A percentile compares a stretch with the other conserved stretches of the same genome.
These are phyloP conservation scores for Serilophus lunatus DNA, from an alignment of 2,113 vertebrate genomes.

Conservation along the genomic window DNA sequence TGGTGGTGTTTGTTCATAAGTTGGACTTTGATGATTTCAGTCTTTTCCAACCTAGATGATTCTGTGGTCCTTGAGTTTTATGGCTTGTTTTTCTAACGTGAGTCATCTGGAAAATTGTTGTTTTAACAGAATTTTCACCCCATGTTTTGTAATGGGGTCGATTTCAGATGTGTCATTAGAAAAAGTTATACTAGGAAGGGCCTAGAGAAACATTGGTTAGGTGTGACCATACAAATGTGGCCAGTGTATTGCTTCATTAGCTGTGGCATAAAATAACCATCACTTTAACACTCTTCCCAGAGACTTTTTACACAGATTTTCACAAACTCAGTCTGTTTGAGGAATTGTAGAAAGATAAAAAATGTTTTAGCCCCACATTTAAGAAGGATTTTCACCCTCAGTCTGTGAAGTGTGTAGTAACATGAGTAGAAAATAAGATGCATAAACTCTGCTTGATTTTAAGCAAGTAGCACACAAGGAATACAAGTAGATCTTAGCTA, in stretches of 20 bases:
- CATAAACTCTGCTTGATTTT: neutral
- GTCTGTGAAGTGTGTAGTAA: neutral
- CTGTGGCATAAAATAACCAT: neutral
- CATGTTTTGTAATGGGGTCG: neutral
- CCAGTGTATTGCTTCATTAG: neutral
- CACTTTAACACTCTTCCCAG: neutral
- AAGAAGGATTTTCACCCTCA: neutral
- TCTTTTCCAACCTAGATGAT: neutral
- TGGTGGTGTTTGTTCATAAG: neutral
- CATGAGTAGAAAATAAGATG: neutral
- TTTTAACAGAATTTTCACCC: neutral
- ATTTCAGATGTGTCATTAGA: neutral
- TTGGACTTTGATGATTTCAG: neutral
- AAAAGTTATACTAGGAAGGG: accelerated
- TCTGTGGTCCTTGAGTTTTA: neutral
- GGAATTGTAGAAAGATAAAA: neutral
- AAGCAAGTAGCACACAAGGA: neutral
- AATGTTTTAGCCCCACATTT: neutral
- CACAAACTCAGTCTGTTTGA: neutral
- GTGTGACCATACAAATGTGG: too few species aligned
- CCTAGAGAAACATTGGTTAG: too few species aligned
- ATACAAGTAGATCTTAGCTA: neutral
- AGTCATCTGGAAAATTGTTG: neutral
- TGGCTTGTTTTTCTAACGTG: neutral
- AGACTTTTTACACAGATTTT: neutral